Percentiles rank a stretch among this genome's conserved stretches.
phyloP scores from a whole-genome alignment of 1,140 invertebrate species.

The Apis laboriosa region DNA sequence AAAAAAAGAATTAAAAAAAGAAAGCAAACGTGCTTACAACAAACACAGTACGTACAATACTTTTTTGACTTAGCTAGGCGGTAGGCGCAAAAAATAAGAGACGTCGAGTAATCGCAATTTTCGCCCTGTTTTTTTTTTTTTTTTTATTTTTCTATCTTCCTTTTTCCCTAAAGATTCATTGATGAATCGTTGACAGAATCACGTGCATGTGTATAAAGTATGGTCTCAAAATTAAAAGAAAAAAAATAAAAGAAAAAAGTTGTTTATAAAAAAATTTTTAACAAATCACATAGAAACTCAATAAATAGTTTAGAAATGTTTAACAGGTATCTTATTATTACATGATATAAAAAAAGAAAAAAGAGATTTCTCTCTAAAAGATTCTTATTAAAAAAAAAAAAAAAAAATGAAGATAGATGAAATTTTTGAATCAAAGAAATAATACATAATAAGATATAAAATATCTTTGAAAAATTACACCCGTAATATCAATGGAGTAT shows the following conservation, averaged over 20 bases:
- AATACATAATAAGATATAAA: background rate
- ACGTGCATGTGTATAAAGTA: slow-evolving; percentile 30
- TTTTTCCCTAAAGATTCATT: slow-evolving; percentile 15
- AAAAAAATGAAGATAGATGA: slow-evolving; percentile 24
- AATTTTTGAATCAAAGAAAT: background rate
- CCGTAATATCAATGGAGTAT: slow-evolving; percentile 52
- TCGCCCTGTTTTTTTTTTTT: slow-evolving; percentile 26
- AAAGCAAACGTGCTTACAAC: slow-evolving; percentile 42
- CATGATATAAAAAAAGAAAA: slow-evolving; percentile 26
- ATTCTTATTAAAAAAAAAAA: background rate
- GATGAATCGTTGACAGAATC: background rate
- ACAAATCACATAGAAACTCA: slow-evolving; percentile 71
- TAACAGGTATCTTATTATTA: slow-evolving; percentile 59
- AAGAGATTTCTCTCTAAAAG: too few relatives aligned
- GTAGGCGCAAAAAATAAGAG: slow-evolving; percentile 38
- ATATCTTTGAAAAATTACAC: slow-evolving; percentile 52
- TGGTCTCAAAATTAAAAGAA: slow-evolving; percentile 42
- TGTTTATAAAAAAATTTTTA: slow-evolving; percentile 63
- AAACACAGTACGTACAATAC: slow-evolving; percentile 42
- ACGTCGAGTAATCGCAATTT: slow-evolving; percentile 38
- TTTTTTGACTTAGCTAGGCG: slow-evolving; percentile 36
- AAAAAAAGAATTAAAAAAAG: background rate
- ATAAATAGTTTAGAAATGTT: slow-evolving; percentile 70
- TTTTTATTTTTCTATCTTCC: slow-evolving; percentile 27
- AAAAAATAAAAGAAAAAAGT: slow-evolving; percentile 38